phyloP scores from a whole-genome alignment of 2,113 vertebrate species.

The Peromyscus polionotus region DNA sequence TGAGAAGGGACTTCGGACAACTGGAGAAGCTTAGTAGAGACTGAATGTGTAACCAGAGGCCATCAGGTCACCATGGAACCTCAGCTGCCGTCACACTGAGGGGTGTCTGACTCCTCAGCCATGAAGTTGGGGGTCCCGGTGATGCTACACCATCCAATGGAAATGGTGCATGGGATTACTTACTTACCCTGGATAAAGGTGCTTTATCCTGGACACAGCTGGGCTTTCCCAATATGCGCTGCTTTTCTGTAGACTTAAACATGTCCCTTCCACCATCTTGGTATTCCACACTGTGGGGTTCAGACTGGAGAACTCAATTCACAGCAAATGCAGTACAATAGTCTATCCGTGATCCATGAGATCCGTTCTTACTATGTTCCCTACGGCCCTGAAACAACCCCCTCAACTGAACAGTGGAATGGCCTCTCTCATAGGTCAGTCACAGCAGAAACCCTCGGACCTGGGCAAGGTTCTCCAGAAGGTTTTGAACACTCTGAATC shows the following conservation, averaged over 20 bases:
- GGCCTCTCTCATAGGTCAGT: neutral
- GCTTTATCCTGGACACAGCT: neutral
- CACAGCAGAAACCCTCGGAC: neutral
- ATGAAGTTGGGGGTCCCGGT: neutral
- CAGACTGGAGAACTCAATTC: neutral
- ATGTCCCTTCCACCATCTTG: neutral
- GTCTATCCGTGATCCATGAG: too few relatives aligned
- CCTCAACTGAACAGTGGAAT: neutral
- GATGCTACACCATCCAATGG: neutral
- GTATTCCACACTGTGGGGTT: neutral
- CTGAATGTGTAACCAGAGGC: neutral
- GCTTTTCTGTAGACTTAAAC: neutral
- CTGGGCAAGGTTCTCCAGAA: neutral
- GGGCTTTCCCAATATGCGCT: neutral
- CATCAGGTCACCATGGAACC: neutral
- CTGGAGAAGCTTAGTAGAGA: neutral
- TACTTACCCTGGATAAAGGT: neutral
- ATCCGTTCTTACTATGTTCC: neutral
- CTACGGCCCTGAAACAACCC: neutral
- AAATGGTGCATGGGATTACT: neutral
- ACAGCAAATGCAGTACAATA: neutral
- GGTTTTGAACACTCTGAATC: neutral
- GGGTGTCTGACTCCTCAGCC: neutral
- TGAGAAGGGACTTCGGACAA: neutral
- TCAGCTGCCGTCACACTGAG: neutral